Conservation (phyloP, 37 sponge, comb jelly and placozoan species). For the Amphimedon queenslandica region DNA sequence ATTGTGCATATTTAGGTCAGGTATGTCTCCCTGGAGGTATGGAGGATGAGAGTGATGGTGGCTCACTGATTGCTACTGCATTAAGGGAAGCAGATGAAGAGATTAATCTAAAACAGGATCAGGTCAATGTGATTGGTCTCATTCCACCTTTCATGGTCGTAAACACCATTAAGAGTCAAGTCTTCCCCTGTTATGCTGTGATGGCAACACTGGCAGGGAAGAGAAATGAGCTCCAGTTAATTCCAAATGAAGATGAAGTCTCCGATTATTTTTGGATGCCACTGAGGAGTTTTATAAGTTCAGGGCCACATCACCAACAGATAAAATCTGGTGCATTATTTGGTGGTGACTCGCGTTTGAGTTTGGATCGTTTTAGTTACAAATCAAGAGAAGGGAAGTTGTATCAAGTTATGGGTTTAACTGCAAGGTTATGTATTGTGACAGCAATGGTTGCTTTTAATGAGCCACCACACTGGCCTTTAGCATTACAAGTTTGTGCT, state of each 20-base stretch:
- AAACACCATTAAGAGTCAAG: background rate
- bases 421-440: too few relatives aligned
- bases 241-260: slow-evolving; percentile 34
- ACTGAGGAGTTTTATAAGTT: slow-evolving; percentile 23
- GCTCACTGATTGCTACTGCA: slow-evolving; percentile 35
- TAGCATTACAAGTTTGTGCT: too few relatives aligned
- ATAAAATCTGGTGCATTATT: too few relatives aligned
- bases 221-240: slow-evolving; percentile 13
- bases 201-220: slow-evolving; percentile 1
- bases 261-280: slow-evolving; percentile 50
- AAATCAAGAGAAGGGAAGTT: too few relatives aligned
- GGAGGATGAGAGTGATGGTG: slow-evolving; percentile 17
- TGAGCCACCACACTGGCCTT: too few relatives aligned
- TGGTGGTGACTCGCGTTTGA: too few relatives aligned
- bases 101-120: slow-evolving; percentile 16
- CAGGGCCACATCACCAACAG: background rate
- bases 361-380: too few relatives aligned
- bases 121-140: slow-evolving; percentile 21
- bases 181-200: background rate
- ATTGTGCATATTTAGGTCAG: slow-evolving; percentile 49
- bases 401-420: too few relatives aligned
- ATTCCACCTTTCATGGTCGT: slow-evolving; percentile 25
- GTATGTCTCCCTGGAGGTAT: slow-evolving; percentile 63
- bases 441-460: too few relatives aligned
- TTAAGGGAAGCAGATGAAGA: slow-evolving; percentile 68